Conservation (phyloP, 2,797 vertebrate species). For the Tapera naevia region DNA sequence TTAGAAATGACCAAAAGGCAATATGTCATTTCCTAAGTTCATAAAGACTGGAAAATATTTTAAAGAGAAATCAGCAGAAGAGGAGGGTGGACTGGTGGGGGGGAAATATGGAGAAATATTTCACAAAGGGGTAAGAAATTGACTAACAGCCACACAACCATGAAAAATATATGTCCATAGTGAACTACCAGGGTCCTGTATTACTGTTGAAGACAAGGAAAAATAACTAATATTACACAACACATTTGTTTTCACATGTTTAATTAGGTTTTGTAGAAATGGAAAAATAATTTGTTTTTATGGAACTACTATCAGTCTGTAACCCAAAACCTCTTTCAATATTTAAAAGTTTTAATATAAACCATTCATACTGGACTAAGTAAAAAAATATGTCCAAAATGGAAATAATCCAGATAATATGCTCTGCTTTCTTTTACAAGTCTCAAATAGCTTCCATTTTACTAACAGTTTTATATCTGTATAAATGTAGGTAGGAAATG, state of each 20-base stretch:
- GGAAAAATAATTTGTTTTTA: constrained; percentile 74
- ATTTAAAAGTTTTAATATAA: constrained; percentile 78
- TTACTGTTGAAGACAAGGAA: constrained; percentile 27
- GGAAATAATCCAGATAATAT: constrained; percentile 73
- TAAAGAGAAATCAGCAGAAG: background rate
- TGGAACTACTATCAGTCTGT: constrained; percentile 75
- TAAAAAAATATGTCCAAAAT: constrained; percentile 73
- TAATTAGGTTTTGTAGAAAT: constrained; percentile 73
- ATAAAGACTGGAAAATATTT: background rate
- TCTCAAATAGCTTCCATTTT: constrained; percentile 65
- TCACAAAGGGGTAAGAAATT: background rate
- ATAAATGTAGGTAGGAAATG: constrained; percentile 62
- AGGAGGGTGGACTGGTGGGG: background rate
- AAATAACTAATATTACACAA: constrained; percentile 51
- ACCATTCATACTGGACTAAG: constrained; percentile 71
- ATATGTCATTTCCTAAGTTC: background rate
- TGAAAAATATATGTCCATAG: background rate
- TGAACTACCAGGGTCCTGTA: background rate
- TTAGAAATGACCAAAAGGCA: background rate
- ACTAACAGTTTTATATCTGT: constrained; percentile 64
- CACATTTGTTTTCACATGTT: constrained; percentile 70
- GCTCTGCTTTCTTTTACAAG: constrained; percentile 64
- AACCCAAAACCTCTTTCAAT: constrained; percentile 71
- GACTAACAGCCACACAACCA: background rate
- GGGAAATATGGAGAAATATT: background rate